These are phyloP conservation scores for Scaptodrosophila lebanonensis DNA, from an alignment of 1,140 invertebrate genomes.

Conservation along the genomic window DNA sequence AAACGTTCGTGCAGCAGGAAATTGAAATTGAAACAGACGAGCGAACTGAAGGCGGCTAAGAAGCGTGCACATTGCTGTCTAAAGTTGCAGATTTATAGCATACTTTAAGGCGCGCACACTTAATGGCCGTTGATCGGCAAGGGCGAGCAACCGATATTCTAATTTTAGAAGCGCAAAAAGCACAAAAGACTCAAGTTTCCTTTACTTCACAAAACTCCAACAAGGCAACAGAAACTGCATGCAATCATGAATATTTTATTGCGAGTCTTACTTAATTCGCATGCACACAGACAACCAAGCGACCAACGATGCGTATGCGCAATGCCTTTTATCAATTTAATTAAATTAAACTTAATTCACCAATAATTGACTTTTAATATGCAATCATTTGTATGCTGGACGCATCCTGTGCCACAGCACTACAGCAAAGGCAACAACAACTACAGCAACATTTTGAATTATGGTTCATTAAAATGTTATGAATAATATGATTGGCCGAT, in stretches of 20 bases:
- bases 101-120: slow-evolving; percentile 1
- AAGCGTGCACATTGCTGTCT: slow-evolving; percentile 9
- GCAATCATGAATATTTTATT: slow-evolving; percentile 66
- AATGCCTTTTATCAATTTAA: slow-evolving; percentile 55
- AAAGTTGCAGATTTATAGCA: slow-evolving; percentile 28
- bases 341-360: slow-evolving; percentile 68
- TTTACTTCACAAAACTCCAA: slow-evolving; percentile 37
- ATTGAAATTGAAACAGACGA: slow-evolving; percentile 50
- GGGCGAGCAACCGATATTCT: slow-evolving; percentile 15
- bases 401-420: slow-evolving; percentile 17
- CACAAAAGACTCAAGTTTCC: slow-evolving; percentile 39
- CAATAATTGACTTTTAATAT: slow-evolving; percentile 71
- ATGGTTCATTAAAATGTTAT: slow-evolving; percentile 44
- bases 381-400: slow-evolving; percentile 57
- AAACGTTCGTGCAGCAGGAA: slow-evolving; percentile 62
- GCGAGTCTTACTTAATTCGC: slow-evolving; percentile 27
- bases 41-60: slow-evolving; percentile 11
- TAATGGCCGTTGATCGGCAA: slow-evolving; percentile 44
- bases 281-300: slow-evolving; percentile 19
- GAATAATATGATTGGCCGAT: slow-evolving; percentile 51
- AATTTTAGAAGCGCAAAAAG: slow-evolving; percentile 26
- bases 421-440: slow-evolving; percentile 7
- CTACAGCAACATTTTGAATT: slow-evolving; percentile 7
- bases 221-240: slow-evolving; percentile 21
- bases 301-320: slow-evolving; percentile 46